Percentiles rank a stretch among this genome's conserved stretches.
These are phyloP conservation scores for Theristus sp. DNA, from an alignment of 2,888 invertebrate genomes.

Conservation along the genomic window DNA sequence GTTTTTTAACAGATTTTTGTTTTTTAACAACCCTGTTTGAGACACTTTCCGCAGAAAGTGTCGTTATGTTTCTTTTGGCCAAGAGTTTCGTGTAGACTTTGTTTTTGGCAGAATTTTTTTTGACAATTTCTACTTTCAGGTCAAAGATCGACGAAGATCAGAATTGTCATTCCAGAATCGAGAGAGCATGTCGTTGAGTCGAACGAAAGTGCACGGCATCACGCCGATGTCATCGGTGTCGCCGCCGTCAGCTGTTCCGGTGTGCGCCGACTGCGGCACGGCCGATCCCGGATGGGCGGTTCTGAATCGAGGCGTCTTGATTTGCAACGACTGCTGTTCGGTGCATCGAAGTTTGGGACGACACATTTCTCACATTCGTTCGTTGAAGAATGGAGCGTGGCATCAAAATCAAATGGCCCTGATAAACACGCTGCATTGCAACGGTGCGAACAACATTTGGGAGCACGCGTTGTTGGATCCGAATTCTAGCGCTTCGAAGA, in stretches of 20 bases:
- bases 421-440: conserved; percentile 68
- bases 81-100: too few species aligned
- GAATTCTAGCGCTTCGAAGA: background rate
- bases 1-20: too few species aligned
- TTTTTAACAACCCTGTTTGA: too few species aligned
- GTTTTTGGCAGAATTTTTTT: too few species aligned
- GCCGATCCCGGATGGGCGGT: conserved; percentile 88
- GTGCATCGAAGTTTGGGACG: conserved; percentile 61
- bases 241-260: background rate
- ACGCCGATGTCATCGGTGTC: background rate
- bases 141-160: too few species aligned
- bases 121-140: too few species aligned
- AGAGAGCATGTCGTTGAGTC: background rate
- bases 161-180: too few species aligned
- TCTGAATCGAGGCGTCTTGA: conserved; percentile 71
- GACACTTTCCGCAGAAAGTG: too few species aligned
- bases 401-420: conserved; percentile 52
- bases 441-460: conserved; percentile 93
- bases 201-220: background rate
- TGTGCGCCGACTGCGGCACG: conserved; percentile 10
- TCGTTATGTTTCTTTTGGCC: too few species aligned
- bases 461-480: conserved; percentile 63
- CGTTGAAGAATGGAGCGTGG: conserved; percentile 72
- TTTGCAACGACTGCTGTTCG: conserved; percentile 88
- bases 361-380: conserved; percentile 59